These are phyloP conservation scores for Pimpla rufipes DNA, from an alignment of 2,888 invertebrate species.

Conservation along the genomic window DNA sequence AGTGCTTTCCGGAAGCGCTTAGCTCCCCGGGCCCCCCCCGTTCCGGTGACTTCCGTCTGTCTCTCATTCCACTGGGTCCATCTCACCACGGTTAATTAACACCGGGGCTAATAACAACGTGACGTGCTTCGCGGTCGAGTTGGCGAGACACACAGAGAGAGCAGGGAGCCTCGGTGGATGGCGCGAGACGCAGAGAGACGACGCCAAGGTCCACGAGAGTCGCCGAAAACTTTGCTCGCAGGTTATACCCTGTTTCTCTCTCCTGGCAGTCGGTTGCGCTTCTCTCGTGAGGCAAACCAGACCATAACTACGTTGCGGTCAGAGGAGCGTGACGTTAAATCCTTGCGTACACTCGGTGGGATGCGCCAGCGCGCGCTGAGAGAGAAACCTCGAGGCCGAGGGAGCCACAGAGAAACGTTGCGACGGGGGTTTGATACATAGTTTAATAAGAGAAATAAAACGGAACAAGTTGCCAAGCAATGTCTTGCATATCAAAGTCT, in stretches of 20 bases:
- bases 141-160: constrained; percentile 34
- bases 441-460: constrained; percentile 37
- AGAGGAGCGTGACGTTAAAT: constrained; percentile 64
- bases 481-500: too few relatives aligned
- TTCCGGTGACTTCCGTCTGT: not conserved
- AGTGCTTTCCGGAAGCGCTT: constrained; percentile 46
- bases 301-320: constrained; percentile 63
- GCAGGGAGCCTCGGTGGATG: not conserved
- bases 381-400: constrained; percentile 36
- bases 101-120: constrained; percentile 61
- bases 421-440: constrained; percentile 11
- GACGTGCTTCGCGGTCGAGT: constrained; percentile 64
- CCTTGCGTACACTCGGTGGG: constrained; percentile 27
- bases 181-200: constrained; percentile 15
- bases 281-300: constrained; percentile 59
- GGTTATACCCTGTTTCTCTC: constrained; percentile 29
- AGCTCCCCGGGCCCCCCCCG: not conserved
- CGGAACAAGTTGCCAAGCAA: not conserved
- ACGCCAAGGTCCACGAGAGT: constrained; percentile 23
- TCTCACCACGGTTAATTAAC: constrained; percentile 61
- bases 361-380: too few relatives aligned
- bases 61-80: constrained; percentile 9
- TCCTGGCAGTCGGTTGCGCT: constrained; percentile 4
- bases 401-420: constrained; percentile 3
- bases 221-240: constrained; percentile 38